Evolutionary conservation across 2,797 vertebrate species (phyloP).

Genomic region (Betta splendens): DNA sequence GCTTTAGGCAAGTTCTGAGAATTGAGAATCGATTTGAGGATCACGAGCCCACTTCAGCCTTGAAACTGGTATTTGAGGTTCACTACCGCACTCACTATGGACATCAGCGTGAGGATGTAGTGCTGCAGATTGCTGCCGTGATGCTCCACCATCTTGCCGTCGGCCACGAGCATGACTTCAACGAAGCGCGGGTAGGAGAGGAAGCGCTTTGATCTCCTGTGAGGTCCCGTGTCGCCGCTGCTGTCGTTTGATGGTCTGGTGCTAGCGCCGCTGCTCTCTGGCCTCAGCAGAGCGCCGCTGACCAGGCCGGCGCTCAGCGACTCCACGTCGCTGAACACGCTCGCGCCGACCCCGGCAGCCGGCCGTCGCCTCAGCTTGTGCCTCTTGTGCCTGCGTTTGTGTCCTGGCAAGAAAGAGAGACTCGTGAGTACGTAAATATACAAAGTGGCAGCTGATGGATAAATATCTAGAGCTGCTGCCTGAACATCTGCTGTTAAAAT

Average conservation of each 20-base stretch:
- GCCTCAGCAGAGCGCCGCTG: conserved; percentile 68
- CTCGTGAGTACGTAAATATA: conserved; percentile 41
- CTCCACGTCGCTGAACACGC: conserved; percentile 82
- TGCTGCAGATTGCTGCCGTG: conserved; percentile 96
- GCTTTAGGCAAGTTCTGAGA: conserved; percentile 22
- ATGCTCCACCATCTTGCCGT: conserved; percentile 97
- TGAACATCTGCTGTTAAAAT: conserved; percentile 47
- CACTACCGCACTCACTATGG: conserved; percentile 90
- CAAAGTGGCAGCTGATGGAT: conserved; percentile 18
- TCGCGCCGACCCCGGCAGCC: conserved; percentile 61
- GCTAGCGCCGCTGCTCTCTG: conserved; percentile 53
- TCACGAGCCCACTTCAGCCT: conserved; percentile 73
- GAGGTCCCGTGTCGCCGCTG: conserved; percentile 82
- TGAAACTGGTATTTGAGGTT: conserved; percentile 59
- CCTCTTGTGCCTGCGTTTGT: conserved; percentile 80
- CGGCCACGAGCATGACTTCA: conserved; percentile 98
- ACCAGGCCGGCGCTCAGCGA: conserved; percentile 78
- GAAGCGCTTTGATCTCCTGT: conserved; percentile 93
- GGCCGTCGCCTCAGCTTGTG: conserved; percentile 77
- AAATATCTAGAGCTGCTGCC: conserved; percentile 21
- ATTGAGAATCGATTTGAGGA: conserved; percentile 59
- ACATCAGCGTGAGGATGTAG: conserved; percentile 97
- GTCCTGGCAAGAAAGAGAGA: conserved; percentile 76
- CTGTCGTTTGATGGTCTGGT: conserved; percentile 74
- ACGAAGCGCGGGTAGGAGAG: conserved; percentile 98